phyloP scores from a whole-genome alignment of 2,797 vertebrate species.

The Malurus splendens region DNA sequence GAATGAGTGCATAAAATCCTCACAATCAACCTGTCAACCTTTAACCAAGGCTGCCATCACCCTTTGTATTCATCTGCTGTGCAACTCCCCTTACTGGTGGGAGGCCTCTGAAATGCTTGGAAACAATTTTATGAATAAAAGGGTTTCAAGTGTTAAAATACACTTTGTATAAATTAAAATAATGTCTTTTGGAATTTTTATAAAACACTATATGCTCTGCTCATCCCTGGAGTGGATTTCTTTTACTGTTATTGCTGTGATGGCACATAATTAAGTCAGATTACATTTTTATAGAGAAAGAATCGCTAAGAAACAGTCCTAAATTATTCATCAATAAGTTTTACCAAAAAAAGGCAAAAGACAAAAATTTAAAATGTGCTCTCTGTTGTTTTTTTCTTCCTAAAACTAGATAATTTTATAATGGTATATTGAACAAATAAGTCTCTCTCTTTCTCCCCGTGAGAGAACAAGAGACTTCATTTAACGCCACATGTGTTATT shows the following conservation, averaged over 20 bases:
- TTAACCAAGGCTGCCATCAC: not conserved
- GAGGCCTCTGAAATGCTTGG: not conserved
- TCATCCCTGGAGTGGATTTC: slow-evolving; percentile 52
- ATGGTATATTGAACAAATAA: slow-evolving; percentile 66
- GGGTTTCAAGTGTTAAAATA: not conserved
- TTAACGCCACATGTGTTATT: slow-evolving; percentile 54
- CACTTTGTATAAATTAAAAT: slow-evolving; percentile 51
- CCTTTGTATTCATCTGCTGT: not conserved
- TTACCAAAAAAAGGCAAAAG: slow-evolving; percentile 27
- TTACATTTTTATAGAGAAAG: slow-evolving; percentile 61
- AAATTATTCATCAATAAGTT: slow-evolving; percentile 72
- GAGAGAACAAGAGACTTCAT: slow-evolving; percentile 69
- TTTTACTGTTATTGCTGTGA: slow-evolving; percentile 57
- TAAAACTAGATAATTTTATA: slow-evolving; percentile 65
- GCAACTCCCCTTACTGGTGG: not conserved
- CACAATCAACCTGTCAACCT: slow-evolving; percentile 45
- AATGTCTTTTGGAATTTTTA: slow-evolving; percentile 60
- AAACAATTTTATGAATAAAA: slow-evolving; percentile 20
- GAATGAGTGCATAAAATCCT: slow-evolving; percentile 27
- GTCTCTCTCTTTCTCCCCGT: slow-evolving; percentile 33
- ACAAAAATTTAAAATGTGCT: slow-evolving; percentile 55
- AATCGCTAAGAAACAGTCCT: slow-evolving; percentile 56
- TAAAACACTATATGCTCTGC: slow-evolving; percentile 50
- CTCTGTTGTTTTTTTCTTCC: slow-evolving; percentile 15
- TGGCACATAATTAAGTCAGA: slow-evolving; percentile 72